Evolutionary conservation across 2,888 invertebrate species (phyloP).

Genomic region (Tethea ocularis): DNA sequence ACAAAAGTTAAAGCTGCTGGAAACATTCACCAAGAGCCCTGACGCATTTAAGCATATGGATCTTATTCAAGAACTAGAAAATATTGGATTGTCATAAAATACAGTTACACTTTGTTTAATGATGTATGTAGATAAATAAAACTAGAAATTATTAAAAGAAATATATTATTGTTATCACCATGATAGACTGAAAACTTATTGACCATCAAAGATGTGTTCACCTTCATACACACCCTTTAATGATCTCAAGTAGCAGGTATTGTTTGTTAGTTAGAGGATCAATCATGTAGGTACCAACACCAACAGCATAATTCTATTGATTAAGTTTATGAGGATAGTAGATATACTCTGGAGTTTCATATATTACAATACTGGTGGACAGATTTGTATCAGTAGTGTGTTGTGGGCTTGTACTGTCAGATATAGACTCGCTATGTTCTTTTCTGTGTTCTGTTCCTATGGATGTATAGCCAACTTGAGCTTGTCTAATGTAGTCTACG

Average conservation of each 20-base stretch:
- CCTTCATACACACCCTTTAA: too few species aligned
- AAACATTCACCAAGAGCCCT: constrained; percentile 88
- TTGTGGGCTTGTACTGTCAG: constrained; percentile 5
- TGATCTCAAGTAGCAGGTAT: background rate
- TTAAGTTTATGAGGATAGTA: constrained; percentile 69
- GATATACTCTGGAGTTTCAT: constrained; percentile 63
- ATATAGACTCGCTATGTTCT: background rate
- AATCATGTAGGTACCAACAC: background rate
- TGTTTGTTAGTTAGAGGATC: too few species aligned
- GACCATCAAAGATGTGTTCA: background rate
- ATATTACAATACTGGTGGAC: constrained; percentile 22
- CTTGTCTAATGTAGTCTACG: constrained; percentile 44
- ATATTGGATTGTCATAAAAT: constrained; percentile 69
- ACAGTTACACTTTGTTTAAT: background rate
- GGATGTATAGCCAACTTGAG: constrained; percentile 21
- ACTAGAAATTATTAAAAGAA: background rate
- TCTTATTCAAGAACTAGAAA: constrained; percentile 90
- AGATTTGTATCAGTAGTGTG: constrained; percentile 10
- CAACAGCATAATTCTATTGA: constrained; percentile 28
- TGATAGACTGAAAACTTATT: background rate
- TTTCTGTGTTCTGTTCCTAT: background rate
- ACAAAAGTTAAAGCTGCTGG: constrained; percentile 85
- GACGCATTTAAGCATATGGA: constrained; percentile 92
- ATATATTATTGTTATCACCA: background rate
- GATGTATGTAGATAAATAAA: background rate